Evolutionary conservation across 2,888 invertebrate genomes (phyloP).

Genomic region (Lypha dubia): DNA sequence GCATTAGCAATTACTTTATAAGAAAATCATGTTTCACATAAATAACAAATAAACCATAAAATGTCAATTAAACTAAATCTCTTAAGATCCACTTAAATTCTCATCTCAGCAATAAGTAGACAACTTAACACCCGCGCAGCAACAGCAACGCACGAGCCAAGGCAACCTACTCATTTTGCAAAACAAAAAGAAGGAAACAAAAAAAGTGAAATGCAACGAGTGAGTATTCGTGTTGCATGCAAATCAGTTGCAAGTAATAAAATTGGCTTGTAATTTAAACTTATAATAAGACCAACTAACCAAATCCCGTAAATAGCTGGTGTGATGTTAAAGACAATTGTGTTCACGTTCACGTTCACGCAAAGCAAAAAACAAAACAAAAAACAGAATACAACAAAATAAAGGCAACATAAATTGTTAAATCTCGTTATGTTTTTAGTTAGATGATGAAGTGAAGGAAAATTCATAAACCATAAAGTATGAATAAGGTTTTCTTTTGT

Average conservation of each 20-base stretch:
- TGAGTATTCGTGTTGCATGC: slow-evolving; percentile 78
- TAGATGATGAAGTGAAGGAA: slow-evolving; percentile 15
- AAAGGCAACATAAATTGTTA: slow-evolving; percentile 67
- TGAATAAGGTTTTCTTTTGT: slow-evolving; percentile 51
- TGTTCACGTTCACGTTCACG: slow-evolving; percentile 56
- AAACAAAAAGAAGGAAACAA: slow-evolving; percentile 63
- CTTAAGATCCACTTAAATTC: slow-evolving; percentile 71
- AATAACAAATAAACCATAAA: slow-evolving; percentile 70
- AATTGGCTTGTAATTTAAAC: slow-evolving; percentile 71
- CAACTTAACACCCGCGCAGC: slow-evolving; percentile 74
- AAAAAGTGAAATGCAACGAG: slow-evolving; percentile 75
- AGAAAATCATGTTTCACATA: slow-evolving; percentile 63
- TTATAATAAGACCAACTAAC: slow-evolving; percentile 67
- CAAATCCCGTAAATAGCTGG: slow-evolving; percentile 61
- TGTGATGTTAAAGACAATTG: slow-evolving; percentile 55
- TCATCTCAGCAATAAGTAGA: slow-evolving; percentile 56
- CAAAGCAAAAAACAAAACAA: not conserved
- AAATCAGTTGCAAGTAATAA: slow-evolving; percentile 76
- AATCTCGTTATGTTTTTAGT: slow-evolving; percentile 67
- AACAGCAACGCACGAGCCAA: slow-evolving; percentile 56
- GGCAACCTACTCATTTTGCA: not conserved
- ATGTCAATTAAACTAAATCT: slow-evolving; percentile 72
- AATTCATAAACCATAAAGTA: slow-evolving; percentile 70
- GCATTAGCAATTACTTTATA: slow-evolving; percentile 47
- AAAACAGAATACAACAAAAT: not conserved